Evolutionary conservation across 64 coral and sea anemone genomes (phyloP), one percentile per base, ranked within the genome.

Genomic region (Catalaphyllia jardinei): DNA sequence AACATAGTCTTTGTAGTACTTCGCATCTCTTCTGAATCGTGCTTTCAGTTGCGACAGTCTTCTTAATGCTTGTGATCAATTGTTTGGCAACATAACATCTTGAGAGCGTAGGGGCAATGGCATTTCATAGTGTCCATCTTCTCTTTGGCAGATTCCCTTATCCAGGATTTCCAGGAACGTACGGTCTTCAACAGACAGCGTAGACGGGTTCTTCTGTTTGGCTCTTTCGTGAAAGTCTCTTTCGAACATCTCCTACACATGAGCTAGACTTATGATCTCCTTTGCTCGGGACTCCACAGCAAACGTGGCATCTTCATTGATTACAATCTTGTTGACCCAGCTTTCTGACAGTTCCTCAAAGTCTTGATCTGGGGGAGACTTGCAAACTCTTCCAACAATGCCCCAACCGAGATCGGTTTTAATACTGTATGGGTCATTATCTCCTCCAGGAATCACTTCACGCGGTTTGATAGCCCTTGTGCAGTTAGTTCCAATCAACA

Each of bases 381-480:
- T n/a, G n/a, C n/a, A n/a, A n/a, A n/a, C 88, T 75, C 88, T 59
- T 61, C 83, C 94, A 29, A 92, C 60, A 15, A 95, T 92, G 18
- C 94, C 94, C 94, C 94, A 95, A 30, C 86, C 86, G 19, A 92
- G 78, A 59, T 67, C 35, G 35, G 83, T 83, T 72, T 74, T 80
- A 18, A 91, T 80, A 0, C 49, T 89, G 52, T 95, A 92, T 2
- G 89, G 89, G 62, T 92, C 89, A 15, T 92, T 13, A 27, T 92
- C 89, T 17, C 14, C 38, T 25, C 89, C 89, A 19, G 89, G 94
- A 55, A 95, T 92, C 3, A 95, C 79, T 63, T 92, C 89, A 19
- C 86, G 52, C 5, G 89, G 94, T 79, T 94, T 94, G 27, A 94
- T 79, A 20, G 93, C 87, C 31, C 80, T 92, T 17, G 71, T 86